A percentile compares a stretch with the other conserved stretches of the same genome.
These are phyloP conservation scores for Phainopepla nitens DNA, from an alignment of 2,113 vertebrate genomes.

Conservation along the genomic window DNA sequence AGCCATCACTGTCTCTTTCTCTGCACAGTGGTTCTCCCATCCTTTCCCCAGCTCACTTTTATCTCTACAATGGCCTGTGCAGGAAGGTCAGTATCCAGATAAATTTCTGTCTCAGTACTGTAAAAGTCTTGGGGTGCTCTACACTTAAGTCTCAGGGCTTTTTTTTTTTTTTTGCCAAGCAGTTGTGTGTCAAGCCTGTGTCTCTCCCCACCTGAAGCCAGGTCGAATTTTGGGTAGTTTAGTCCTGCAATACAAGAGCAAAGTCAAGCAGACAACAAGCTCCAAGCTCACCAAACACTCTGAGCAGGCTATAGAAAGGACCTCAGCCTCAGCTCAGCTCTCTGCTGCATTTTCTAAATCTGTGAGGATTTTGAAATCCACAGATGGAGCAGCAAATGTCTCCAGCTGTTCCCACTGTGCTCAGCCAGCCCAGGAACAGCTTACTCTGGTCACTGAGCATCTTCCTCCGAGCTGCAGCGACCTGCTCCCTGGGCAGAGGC, in stretches of 20 bases:
- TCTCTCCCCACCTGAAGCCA: not conserved
- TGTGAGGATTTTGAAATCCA: not conserved
- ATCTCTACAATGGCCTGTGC: not conserved
- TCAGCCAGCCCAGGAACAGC: not conserved
- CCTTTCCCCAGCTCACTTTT: not conserved
- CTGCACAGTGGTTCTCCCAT: accelerated
- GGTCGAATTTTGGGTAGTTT: accelerated
- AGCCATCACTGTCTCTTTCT: not conserved
- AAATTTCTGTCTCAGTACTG: not conserved
- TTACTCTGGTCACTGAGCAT: not conserved
- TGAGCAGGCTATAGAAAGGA: not conserved
- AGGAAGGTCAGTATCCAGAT: not conserved
- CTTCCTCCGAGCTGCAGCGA: not conserved
- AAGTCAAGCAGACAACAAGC: not conserved
- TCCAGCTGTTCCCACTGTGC: not conserved
- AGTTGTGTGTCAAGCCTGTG: not conserved
- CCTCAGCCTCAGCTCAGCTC: not conserved
- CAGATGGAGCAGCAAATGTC: not conserved
- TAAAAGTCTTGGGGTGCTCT: not conserved
- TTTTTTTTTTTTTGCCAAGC: not conserved
- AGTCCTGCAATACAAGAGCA: not conserved
- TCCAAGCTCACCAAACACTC: not conserved
- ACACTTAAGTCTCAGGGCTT: too few species aligned
- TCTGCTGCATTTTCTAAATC: not conserved
- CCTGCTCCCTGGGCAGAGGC: not conserved